Evolutionary conservation across 2,797 vertebrate genomes (phyloP).

Genomic region (Trematomus bernacchii): DNA sequence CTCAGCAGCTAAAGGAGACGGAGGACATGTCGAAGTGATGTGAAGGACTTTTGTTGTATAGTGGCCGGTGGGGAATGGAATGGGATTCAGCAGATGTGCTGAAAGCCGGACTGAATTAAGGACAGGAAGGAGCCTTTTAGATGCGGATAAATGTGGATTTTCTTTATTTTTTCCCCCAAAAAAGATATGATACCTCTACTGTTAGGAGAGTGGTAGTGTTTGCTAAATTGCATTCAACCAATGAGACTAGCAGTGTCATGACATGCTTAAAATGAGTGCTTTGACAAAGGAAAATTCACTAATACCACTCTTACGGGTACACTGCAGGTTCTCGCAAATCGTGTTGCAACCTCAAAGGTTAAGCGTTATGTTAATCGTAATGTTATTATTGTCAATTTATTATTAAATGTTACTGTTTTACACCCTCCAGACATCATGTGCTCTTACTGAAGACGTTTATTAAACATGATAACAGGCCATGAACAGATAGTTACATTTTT

Average conservation of each 20-base stretch:
- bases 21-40: constrained; percentile 43
- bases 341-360: not conserved
- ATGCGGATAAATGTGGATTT: not conserved
- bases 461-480: not conserved
- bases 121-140: constrained; percentile 35
- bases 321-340: not conserved
- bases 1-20: constrained; percentile 35
- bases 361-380: not conserved
- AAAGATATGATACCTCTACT: not conserved
- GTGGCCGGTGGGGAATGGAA: constrained; percentile 51
- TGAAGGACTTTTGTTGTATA: constrained; percentile 53
- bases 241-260: not conserved
- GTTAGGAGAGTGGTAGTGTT: not conserved
- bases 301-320: too few relatives aligned
- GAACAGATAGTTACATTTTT: too few relatives aligned
- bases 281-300: not conserved
- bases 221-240: not conserved
- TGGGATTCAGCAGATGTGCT: constrained; percentile 68
- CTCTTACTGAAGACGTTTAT: not conserved
- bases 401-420: not conserved
- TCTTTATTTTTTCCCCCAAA: constrained; percentile 8
- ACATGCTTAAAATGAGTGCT: not conserved
- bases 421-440: too few relatives aligned
- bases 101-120: constrained; percentile 56
- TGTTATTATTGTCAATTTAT: not conserved